Evolutionary conservation across 35 echinoderm and acorn worm genomes (phyloP).

Genomic region (Apostichopus californicus): DNA sequence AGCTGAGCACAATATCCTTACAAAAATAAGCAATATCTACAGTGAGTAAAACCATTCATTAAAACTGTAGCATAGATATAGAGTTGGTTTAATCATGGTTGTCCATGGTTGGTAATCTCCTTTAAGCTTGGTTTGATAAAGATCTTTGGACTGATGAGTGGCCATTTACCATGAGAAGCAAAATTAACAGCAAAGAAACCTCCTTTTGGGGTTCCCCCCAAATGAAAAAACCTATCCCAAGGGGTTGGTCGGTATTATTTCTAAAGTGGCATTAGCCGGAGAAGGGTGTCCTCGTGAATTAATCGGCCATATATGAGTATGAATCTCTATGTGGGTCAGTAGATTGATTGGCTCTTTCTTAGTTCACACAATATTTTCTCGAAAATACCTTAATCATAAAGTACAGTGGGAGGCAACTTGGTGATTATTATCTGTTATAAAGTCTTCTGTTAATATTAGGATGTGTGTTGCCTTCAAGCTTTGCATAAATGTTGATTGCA

Average conservation of each 20-base stretch:
- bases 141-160: constrained; percentile 10
- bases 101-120: too few relatives aligned
- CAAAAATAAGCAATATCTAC: too few relatives aligned
- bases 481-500: too few relatives aligned
- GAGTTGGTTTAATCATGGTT: too few relatives aligned
- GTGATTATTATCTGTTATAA: too few relatives aligned
- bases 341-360: constrained; percentile 14
- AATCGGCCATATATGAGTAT: constrained; percentile 24
- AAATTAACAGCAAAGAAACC: constrained; percentile 16
- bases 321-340: constrained; percentile 25
- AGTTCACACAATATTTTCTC: constrained; percentile 22
- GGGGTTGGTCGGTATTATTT: constrained; percentile 28
- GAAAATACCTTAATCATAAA: constrained; percentile 25
- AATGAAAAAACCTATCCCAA: constrained; percentile 35
- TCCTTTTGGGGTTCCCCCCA: constrained; percentile 28
- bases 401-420: background rate
- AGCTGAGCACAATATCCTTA: too few relatives aligned
- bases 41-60: too few relatives aligned
- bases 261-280: constrained; percentile 7
- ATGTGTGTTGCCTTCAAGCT: too few relatives aligned
- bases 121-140: background rate
- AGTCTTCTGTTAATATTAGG: too few relatives aligned
- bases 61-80: too few relatives aligned
- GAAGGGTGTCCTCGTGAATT: constrained; percentile 4
- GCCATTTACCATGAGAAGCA: constrained; percentile 3